These are phyloP conservation scores for Atrichornis clamosus DNA, from an alignment of 2,113 vertebrate species.

Conservation along the genomic window DNA sequence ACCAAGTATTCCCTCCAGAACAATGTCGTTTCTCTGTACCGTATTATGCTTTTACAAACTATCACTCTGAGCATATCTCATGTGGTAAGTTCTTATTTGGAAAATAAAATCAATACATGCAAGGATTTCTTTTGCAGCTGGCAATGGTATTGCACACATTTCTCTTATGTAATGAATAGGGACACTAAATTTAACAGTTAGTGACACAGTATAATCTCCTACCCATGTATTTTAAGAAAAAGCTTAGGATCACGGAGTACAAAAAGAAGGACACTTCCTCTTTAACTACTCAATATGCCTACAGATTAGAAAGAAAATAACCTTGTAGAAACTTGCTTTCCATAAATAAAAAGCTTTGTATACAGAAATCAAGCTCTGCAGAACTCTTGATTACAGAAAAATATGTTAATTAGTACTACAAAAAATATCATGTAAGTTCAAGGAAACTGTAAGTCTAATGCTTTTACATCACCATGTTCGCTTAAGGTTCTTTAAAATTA, in stretches of 20 bases:
- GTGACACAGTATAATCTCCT: background rate
- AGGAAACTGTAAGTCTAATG: background rate
- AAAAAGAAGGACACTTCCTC: background rate
- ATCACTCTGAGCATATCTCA: background rate
- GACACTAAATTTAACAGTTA: background rate
- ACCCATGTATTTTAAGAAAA: background rate
- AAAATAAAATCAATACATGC: background rate
- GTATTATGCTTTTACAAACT: background rate
- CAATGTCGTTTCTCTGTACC: background rate
- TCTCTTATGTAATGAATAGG: background rate
- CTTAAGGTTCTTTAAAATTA: background rate
- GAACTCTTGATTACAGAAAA: conserved; percentile 14
- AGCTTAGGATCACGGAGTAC: background rate
- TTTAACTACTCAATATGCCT: background rate
- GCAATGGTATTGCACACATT: background rate
- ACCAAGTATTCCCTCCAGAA: background rate
- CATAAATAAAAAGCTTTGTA: conserved; percentile 15
- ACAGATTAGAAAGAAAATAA: background rate
- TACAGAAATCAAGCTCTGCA: background rate
- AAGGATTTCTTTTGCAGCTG: background rate
- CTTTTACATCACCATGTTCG: background rate
- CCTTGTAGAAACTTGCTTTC: background rate
- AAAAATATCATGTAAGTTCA: background rate
- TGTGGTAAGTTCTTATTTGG: background rate
- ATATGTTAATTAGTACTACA: background rate